Evolutionary conservation across 2,797 vertebrate genomes (phyloP).

Genomic region (Darevskia mixta): DNA sequence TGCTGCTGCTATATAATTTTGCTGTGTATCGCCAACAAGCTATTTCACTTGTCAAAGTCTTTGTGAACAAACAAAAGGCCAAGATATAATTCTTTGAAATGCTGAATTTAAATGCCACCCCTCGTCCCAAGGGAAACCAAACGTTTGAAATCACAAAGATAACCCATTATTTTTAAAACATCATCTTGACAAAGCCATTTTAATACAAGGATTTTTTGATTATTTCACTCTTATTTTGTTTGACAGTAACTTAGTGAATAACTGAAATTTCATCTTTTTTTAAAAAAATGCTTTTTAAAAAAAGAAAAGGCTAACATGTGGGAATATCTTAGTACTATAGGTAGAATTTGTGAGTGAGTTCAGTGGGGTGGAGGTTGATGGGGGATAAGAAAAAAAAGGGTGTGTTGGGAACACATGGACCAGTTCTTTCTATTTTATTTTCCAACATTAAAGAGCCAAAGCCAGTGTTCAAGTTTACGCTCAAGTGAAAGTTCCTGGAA

Average conservation of each 20-base stretch:
- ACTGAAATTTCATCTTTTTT: constrained; percentile 16
- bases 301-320: neutral
- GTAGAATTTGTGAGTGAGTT: neutral
- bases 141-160: constrained; percentile 50
- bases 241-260: constrained; percentile 34
- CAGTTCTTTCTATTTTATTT: neutral
- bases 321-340: neutral
- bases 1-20: constrained; percentile 52
- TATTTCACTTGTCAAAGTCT: constrained; percentile 56
- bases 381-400: neutral
- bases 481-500: neutral
- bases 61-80: constrained; percentile 1
- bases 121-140: neutral
- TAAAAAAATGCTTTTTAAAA: constrained; percentile 9
- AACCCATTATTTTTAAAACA: constrained; percentile 36
- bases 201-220: neutral
- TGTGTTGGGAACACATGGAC: rapidly evolving
- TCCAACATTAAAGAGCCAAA: neutral
- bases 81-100: constrained; percentile 32
- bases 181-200: constrained; percentile 57
- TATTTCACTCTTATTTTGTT: constrained; percentile 61
- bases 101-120: neutral
- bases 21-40: constrained; percentile 46
- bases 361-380: neutral
- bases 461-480: neutral